phyloP scores from a whole-genome alignment of 2,888 invertebrate genomes.

The Tenthredo mesomela region DNA sequence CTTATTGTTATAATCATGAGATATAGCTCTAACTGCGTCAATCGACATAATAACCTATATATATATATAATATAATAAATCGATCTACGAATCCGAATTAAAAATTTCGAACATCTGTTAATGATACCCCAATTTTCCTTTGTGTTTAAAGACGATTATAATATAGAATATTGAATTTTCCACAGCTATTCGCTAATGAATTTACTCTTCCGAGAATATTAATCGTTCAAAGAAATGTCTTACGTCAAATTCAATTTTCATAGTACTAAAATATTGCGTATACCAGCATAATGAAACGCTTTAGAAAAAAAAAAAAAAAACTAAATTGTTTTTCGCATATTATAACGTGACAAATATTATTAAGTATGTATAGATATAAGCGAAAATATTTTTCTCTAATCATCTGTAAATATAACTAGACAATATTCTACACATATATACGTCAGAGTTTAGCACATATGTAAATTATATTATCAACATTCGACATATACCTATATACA shows the following conservation, averaged over 20 bases:
- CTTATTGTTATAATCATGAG: neutral
- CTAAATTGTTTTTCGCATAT: neutral
- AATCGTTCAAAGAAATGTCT: neutral
- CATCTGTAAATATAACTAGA: neutral
- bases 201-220: neutral
- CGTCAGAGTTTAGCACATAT: neutral
- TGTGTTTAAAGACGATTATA: neutral
- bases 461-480: neutral
- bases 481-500: neutral
- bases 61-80: neutral
- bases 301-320: too few relatives aligned
- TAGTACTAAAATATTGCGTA: neutral
- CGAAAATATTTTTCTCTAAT: slow-evolving; percentile 15
- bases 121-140: neutral
- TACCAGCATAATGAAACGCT: neutral
- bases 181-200: neutral
- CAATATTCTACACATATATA: neutral
- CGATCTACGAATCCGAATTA: neutral
- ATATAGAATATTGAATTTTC: neutral
- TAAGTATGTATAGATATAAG: neutral
- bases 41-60: neutral
- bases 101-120: neutral
- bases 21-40: neutral
- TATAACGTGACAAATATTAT: neutral
- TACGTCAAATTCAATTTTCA: neutral